phyloP scores from a whole-genome alignment of 2,888 invertebrate species.

The Allygus modestus region DNA sequence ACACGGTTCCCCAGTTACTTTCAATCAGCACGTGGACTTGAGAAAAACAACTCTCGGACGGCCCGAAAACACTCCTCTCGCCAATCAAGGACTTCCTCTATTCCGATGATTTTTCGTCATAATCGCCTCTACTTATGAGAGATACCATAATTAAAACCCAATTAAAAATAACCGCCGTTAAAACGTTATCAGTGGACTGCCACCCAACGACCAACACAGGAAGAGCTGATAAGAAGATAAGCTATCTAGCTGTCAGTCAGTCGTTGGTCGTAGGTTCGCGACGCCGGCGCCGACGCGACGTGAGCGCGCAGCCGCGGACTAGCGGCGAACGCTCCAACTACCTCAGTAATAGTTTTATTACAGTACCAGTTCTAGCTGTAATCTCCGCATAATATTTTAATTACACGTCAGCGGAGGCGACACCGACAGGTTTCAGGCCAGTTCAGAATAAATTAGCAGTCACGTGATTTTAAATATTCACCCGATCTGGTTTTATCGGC shows the following conservation, averaged over 20 bases:
- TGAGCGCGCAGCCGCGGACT: background rate
- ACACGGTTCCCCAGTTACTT: too few species aligned
- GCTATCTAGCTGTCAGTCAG: slow-evolving; percentile 19
- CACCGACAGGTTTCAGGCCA: slow-evolving; percentile 13
- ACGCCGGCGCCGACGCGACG: background rate
- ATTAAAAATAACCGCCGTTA: slow-evolving; percentile 8
- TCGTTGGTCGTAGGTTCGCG: background rate
- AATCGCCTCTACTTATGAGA: background rate
- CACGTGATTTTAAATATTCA: slow-evolving; percentile 27
- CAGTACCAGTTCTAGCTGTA: background rate
- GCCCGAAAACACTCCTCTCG: background rate
- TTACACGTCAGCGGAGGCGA: slow-evolving; percentile 15
- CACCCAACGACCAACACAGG: background rate
- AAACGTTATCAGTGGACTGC: background rate
- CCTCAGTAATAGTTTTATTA: slow-evolving; percentile 15
- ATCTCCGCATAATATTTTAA: slow-evolving; percentile 19
- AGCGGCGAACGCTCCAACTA: background rate
- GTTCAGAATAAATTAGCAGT: slow-evolving; percentile 9
- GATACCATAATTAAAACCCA: background rate
- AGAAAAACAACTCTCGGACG: too few species aligned
- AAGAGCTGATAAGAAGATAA: background rate
- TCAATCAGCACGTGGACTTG: too few species aligned
- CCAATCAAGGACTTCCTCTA: background rate
- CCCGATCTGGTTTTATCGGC: slow-evolving; percentile 16
- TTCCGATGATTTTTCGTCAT: background rate